Evolutionary conservation across 2,113 vertebrate species (phyloP), one percentile per base, ranked within the genome.

Genomic region (Chlorodrepanis virens): DNA sequence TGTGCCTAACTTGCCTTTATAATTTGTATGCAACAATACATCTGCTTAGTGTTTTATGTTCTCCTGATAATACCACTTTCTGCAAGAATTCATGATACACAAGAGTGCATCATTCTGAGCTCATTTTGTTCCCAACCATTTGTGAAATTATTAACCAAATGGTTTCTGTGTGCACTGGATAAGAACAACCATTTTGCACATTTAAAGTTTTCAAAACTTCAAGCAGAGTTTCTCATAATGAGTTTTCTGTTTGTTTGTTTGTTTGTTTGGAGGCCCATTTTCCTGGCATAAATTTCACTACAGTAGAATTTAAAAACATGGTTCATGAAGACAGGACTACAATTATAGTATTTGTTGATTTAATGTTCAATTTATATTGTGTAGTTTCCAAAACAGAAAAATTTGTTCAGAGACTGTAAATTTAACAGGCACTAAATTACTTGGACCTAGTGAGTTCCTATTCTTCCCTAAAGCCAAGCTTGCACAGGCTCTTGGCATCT

Each of bases 81-180:
- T 63, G 76, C 44, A 89, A 82, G 53, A 87, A 65, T 89, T 68
- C 77, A 79, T 84, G 61, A 49, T 60, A 84, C 77, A 81, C 44
- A 2, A 50, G 87, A 91, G 70, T 21, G 25, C 54, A 88, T 59
- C 54, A 88, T 90, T 12, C 61, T 29, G 40, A 96, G 87, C 33
- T 65, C 20, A 84, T 91, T 92, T 81, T 44, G n/a, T 76, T 94
- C 52, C 69, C 28, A 89, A 49, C 31, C 81, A 82, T 56, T 84
- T 87, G 69, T 82, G 74, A 87, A 69, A 89, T 89, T 87, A 93
- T 83, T 89, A 92, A 76, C 72, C 91, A 96, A 95, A 74, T 82
- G 74, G 11, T 93, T 92, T 87, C 88, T 9, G 37, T 63, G 63
- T 74, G 54, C 71, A 77, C 19, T 93, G 87, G 49, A 15, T 64